Percentiles rank a stretch among this genome's conserved stretches.
phyloP scores from a whole-genome alignment of 2,113 vertebrate genomes.

The Corydoras sp. region DNA sequence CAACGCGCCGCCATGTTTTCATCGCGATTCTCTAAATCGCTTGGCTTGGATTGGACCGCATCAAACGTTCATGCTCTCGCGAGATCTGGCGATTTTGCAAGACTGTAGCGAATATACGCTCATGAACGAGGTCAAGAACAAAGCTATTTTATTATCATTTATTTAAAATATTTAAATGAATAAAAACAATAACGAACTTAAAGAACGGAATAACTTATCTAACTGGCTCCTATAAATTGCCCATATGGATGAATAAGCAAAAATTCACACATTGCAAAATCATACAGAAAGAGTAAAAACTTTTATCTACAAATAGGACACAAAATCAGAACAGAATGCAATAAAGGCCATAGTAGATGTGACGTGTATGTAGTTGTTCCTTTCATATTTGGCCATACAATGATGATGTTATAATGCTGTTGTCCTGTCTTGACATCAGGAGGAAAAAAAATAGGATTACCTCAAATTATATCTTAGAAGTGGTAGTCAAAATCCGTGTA shows the following conservation, averaged over 20 bases:
- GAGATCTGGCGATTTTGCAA: constrained; percentile 17
- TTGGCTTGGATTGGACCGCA: constrained; percentile 38
- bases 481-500: too few species aligned
- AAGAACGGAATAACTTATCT: not conserved
- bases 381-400: too few species aligned
- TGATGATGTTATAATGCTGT: too few species aligned
- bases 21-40: not conserved
- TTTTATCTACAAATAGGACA: too few species aligned
- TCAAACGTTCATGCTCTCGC: constrained; percentile 1
- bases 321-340: too few species aligned
- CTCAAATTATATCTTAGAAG: too few species aligned
- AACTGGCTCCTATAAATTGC: not conserved
- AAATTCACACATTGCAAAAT: not conserved
- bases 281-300: not conserved
- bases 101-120: not conserved
- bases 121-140: not conserved
- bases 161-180: not conserved
- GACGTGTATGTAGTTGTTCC: too few species aligned
- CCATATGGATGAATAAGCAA: not conserved
- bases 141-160: too few species aligned
- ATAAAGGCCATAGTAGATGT: too few species aligned
- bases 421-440: too few species aligned
- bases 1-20: constrained; percentile 32
- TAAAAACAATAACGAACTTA: not conserved
- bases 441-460: too few species aligned